Conservation (phyloP, 2,888 invertebrate genomes). For the Platycnemis pennipes region DNA sequence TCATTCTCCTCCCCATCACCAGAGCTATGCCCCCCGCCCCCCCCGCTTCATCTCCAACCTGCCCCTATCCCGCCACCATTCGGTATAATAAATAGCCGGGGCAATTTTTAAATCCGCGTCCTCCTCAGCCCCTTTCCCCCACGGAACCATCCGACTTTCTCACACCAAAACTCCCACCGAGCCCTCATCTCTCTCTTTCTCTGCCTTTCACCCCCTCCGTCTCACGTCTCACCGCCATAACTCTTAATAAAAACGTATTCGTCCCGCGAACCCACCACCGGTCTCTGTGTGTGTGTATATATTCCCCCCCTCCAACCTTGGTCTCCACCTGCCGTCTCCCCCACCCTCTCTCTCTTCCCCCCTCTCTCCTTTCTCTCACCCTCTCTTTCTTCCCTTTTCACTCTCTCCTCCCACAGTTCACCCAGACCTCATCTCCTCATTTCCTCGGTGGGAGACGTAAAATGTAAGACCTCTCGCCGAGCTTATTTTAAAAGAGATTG, state of each 20-base stretch:
- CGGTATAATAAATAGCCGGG: constrained; percentile 55
- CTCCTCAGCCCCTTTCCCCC: not conserved
- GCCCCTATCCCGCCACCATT: not conserved
- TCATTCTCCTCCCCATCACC: not conserved
- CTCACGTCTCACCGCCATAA: constrained; percentile 62
- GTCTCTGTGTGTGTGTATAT: too few relatives aligned
- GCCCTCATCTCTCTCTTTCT: not conserved
- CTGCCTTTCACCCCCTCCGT: not conserved
- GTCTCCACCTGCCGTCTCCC: not conserved
- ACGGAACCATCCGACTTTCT: not conserved
- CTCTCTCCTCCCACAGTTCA: not conserved
- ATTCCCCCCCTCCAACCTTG: too few relatives aligned
- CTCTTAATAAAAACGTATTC: constrained; percentile 53
- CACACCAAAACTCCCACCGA: not conserved
- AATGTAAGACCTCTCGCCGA: constrained; percentile 38
- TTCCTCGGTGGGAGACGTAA: constrained; percentile 26
- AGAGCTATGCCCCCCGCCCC: not conserved
- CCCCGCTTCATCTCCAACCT: not conserved
- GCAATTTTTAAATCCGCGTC: constrained; percentile 61
- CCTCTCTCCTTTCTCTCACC: not conserved
- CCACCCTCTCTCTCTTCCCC: not conserved
- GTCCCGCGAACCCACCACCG: not conserved
- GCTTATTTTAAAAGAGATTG: constrained; percentile 64
- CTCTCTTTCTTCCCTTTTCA: not conserved
- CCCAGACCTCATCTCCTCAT: not conserved